Conservation (phyloP, 2,797 vertebrate species). For the Brotogeris chrysoptera region DNA sequence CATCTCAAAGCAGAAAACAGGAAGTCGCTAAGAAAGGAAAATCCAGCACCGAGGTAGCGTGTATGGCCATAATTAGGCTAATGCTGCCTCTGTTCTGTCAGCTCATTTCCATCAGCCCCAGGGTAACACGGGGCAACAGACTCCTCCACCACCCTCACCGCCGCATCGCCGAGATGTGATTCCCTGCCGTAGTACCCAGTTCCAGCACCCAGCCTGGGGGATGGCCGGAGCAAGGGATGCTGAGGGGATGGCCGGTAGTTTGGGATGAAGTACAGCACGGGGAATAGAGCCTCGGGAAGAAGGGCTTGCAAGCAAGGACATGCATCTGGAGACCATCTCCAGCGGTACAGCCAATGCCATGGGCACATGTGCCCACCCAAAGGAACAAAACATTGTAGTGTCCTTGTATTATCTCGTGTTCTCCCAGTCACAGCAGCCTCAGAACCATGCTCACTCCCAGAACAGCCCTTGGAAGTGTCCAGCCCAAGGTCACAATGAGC, state of each 20-base stretch:
- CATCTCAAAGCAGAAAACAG: slow-evolving; percentile 72
- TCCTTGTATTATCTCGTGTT: accelerated
- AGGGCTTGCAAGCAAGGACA: accelerated
- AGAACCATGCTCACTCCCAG: accelerated
- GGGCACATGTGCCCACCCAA: accelerated
- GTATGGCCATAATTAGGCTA: slow-evolving; percentile 63
- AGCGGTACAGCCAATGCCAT: accelerated
- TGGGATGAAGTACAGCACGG: accelerated
- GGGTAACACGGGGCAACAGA: background rate
- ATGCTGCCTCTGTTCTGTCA: slow-evolving; percentile 53
- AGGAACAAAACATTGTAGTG: accelerated
- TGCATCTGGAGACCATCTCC: background rate
- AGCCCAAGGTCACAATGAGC: accelerated
- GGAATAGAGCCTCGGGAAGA: accelerated
- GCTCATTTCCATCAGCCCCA: slow-evolving; percentile 44
- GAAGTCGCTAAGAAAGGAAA: slow-evolving; percentile 57
- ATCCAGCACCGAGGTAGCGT: slow-evolving; percentile 5
- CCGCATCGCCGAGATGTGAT: accelerated
- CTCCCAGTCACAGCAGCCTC: accelerated
- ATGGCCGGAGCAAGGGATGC: background rate
- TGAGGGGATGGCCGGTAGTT: background rate
- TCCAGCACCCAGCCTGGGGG: background rate
- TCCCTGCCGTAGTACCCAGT: background rate
- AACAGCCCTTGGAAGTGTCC: accelerated
- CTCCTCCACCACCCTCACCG: background rate